Percentiles rank a stretch among this genome's conserved stretches.
phyloP scores from a whole-genome alignment of 37 sponge, comb jelly and placozoan species.

The Aplysina aerophoba region DNA sequence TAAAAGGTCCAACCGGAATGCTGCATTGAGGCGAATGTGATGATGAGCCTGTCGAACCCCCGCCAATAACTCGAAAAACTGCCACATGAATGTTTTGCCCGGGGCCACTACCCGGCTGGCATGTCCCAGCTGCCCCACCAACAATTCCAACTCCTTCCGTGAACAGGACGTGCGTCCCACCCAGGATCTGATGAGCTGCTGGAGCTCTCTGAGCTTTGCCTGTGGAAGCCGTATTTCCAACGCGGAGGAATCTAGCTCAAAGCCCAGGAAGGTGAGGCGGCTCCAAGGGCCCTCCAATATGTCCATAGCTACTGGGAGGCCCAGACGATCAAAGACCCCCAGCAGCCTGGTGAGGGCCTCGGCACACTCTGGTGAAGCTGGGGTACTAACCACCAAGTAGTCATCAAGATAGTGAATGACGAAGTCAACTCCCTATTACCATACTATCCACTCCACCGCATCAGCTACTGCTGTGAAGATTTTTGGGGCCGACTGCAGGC shows the following conservation, averaged over 20 bases:
- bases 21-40: too few relatives aligned
- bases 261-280: background rate
- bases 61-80: background rate
- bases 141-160: background rate
- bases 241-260: background rate
- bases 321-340: slow-evolving; percentile 22
- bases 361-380: slow-evolving; percentile 16
- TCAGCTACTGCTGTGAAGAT: slow-evolving; percentile 38
- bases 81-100: background rate
- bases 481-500: slow-evolving; percentile 31
- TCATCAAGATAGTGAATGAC: slow-evolving; percentile 37
- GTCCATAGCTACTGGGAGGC: slow-evolving; percentile 21
- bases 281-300: slow-evolving; percentile 26
- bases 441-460: slow-evolving; percentile 26
- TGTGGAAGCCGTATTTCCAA: background rate
- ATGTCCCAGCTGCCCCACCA: background rate
- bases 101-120: background rate
- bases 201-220: background rate
- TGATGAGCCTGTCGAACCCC: too few relatives aligned
- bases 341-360: slow-evolving; percentile 11
- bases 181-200: background rate
- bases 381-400: slow-evolving; percentile 16
- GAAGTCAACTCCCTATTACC: background rate
- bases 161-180: background rate
- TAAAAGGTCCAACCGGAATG: too few relatives aligned